Conservation (phyloP, 2,113 vertebrate species). For the Oxygymnocypris stewartii region DNA sequence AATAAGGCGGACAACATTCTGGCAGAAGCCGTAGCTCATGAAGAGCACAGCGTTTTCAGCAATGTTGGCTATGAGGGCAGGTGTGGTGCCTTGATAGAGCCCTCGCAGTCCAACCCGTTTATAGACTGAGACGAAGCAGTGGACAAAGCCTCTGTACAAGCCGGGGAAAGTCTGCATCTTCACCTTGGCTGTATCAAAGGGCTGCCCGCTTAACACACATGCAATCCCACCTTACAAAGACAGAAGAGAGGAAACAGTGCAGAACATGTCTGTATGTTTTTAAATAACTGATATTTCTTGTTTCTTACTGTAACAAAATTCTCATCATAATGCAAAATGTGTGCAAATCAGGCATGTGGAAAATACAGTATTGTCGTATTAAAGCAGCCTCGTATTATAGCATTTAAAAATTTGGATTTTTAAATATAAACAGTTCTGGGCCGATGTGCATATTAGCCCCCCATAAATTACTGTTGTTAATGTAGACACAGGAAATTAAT, state of each 20-base stretch:
- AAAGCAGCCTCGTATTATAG: neutral
- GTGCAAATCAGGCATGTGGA: neutral
- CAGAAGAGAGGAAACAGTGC: neutral
- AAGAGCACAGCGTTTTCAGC: constrained; percentile 86
- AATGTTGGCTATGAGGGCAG: constrained; percentile 81
- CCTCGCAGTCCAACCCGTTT: constrained; percentile 81
- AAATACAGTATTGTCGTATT: neutral
- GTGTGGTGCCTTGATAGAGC: constrained; percentile 83
- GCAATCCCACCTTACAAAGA: constrained; percentile 75
- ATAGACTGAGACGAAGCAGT: constrained; percentile 80
- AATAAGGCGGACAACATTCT: constrained; percentile 79
- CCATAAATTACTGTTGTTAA: neutral
- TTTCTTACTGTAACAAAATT: neutral
- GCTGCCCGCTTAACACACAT: constrained; percentile 81
- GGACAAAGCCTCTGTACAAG: constrained; percentile 77
- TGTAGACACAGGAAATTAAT: neutral
- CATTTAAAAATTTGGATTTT: neutral
- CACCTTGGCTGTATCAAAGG: constrained; percentile 86
- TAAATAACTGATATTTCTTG: neutral
- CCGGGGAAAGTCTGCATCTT: constrained; percentile 87
- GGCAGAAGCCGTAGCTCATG: constrained; percentile 87
- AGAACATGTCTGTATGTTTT: neutral
- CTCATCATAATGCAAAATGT: neutral
- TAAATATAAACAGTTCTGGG: neutral
- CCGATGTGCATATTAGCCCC: neutral